Evolutionary conservation across 1,140 invertebrate species (phyloP), one percentile per base, ranked within the genome.

Genomic region (Cylas formicarius): DNA sequence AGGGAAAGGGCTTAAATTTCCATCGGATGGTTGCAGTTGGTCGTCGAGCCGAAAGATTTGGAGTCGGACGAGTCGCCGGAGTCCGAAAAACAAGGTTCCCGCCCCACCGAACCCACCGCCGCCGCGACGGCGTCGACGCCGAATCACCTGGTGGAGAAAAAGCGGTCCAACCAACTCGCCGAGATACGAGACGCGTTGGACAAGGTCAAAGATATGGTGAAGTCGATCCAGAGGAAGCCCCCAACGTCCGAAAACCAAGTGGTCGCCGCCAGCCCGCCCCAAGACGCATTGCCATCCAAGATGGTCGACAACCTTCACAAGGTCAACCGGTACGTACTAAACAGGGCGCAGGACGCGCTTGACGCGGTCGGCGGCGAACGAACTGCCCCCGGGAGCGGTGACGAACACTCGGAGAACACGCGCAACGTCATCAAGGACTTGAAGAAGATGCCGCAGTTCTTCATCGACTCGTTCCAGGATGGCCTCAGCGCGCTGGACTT

Each of bases 381-480:
- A 2, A 10, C 37, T 9, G 2, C 32, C 2, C 32, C 5, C 4
- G 8, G 16, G 4, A 16, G 11, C 18, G 9, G 14, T 10, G 28
- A 47, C 22, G 35, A 38, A 13, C 36, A 47, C 29, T 47, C 44
- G 8, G 28, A 40, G 4, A 35, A 20, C 2, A 47, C 37, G 3
- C 40, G 41, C 34, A 34, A 21, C 8, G 20, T 40, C 6, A 40
- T 47, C 4, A 18, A 3, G 5, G 17, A 47, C 18, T 40, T 47
- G 2, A 47, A 47, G 14, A 47, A 41, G 17, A 34, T 47, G 44
- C 44, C 44, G 9, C 21, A 40, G 23, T 47, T 26, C 28, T 13
- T 47, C 10, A 17, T 47, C 2, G 23, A 27, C 2, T 42, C 23
- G 14, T 10, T 37, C 2, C 32, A 43, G 31, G 33, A 36, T 31